Percentiles rank a stretch among this genome's conserved stretches.
Conservation (phyloP, 2,113 vertebrate species). For the Poeciliopsis prolifica region DNA sequence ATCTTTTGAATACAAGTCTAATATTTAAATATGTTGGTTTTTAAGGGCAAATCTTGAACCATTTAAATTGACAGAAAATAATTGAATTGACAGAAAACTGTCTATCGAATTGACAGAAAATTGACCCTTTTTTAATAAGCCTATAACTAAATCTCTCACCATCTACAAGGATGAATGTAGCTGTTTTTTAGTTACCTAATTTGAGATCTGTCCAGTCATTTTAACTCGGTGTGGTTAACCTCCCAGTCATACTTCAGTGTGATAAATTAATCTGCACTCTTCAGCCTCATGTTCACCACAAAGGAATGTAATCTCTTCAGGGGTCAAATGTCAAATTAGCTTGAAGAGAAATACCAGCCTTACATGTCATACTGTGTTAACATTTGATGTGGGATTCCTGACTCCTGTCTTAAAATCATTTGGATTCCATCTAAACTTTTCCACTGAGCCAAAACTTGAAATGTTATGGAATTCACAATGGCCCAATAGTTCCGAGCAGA, state of each 20-base stretch:
- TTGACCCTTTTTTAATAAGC: too few relatives aligned
- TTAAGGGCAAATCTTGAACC: too few relatives aligned
- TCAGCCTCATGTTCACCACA: slow-evolving; percentile 6
- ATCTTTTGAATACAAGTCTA: background rate
- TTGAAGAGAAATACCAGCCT: background rate
- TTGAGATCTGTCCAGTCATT: background rate
- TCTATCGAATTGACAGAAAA: too few relatives aligned
- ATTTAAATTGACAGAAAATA: too few relatives aligned
- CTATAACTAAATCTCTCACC: background rate
- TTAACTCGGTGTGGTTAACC: background rate
- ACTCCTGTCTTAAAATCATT: slow-evolving; percentile 48
- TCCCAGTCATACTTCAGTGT: background rate
- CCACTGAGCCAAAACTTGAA: slow-evolving; percentile 49
- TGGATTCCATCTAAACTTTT: slow-evolving; percentile 65
- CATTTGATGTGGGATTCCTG: background rate
- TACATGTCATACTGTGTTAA: background rate
- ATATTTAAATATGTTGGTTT: background rate
- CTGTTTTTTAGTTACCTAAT: background rate
- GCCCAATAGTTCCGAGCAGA: slow-evolving; percentile 28
- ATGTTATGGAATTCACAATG: slow-evolving; percentile 57
- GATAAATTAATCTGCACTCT: background rate
- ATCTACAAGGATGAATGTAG: too few relatives aligned
- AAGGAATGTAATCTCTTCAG: slow-evolving; percentile 38
- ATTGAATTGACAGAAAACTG: too few relatives aligned
- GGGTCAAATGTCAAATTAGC: slow-evolving; percentile 23